These are phyloP conservation scores for Gymnogyps californianus DNA, from an alignment of 2,113 vertebrate species.

Conservation along the genomic window DNA sequence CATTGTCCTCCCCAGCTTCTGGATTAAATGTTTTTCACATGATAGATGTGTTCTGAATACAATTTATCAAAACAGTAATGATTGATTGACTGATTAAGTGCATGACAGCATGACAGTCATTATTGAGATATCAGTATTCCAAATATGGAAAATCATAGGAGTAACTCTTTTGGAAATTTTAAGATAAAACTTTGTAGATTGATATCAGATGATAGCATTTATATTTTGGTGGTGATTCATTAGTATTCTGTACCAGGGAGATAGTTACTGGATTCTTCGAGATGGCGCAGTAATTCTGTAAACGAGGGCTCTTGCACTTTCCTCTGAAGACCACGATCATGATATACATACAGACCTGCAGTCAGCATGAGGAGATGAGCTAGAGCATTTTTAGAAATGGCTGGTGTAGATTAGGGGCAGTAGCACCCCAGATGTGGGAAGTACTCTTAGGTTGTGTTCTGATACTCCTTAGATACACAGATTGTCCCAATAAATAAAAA, in stretches of 20 bases:
- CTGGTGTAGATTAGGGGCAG: not conserved
- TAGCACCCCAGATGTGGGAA: not conserved
- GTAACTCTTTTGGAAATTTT: not conserved
- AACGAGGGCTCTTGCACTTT: not conserved
- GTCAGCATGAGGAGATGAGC: not conserved
- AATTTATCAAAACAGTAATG: not conserved
- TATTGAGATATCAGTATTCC: not conserved
- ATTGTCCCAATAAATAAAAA: not conserved
- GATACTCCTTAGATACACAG: not conserved
- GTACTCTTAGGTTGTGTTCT: not conserved
- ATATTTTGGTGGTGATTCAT: not conserved
- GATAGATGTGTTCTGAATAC: not conserved
- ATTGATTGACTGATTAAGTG: not conserved
- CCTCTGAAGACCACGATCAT: not conserved
- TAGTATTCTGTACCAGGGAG: not conserved
- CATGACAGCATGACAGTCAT: no score
- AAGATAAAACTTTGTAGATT: not conserved
- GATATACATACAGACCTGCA: not conserved
- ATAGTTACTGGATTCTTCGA: not conserved
- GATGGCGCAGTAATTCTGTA: not conserved
- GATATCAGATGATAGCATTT: not conserved
- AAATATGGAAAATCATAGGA: not conserved
- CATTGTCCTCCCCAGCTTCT: not conserved
- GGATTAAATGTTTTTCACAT: not conserved
- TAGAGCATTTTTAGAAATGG: no score